A percentile compares a stretch with the other conserved stretches of the same genome.
phyloP scores from a whole-genome alignment of 2,797 vertebrate species.

The Sitta carolinensis region DNA sequence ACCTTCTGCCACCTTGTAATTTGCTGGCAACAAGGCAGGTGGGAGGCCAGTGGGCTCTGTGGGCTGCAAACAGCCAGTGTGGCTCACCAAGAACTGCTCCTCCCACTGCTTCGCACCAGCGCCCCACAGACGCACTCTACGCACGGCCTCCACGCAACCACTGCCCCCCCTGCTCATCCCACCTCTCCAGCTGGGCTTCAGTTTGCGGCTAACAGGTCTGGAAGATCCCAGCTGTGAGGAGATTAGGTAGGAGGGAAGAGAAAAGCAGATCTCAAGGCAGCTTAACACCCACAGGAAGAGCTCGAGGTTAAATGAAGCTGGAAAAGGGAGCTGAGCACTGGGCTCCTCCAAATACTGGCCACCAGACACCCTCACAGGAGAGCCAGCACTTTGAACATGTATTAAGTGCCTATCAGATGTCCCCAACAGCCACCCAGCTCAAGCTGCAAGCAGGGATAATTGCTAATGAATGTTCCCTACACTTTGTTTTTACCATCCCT shows the following conservation, averaged over 20 bases:
- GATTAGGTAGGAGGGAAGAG: background rate
- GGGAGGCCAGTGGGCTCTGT: background rate
- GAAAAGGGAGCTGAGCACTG: background rate
- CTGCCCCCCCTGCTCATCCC: background rate
- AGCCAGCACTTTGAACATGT: background rate
- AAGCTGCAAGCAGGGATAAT: slow-evolving; percentile 37
- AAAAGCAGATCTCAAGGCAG: slow-evolving; percentile 16
- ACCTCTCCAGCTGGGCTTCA: background rate
- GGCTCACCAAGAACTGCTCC: slow-evolving; percentile 1
- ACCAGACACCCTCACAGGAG: background rate
- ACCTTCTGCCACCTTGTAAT: background rate
- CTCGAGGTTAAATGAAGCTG: background rate
- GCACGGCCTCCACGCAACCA: fast-evolving
- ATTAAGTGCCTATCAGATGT: slow-evolving; percentile 32
- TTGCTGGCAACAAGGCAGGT: background rate
- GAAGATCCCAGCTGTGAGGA: background rate
- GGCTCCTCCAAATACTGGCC: background rate
- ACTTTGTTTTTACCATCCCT: background rate
- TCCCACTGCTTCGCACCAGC: background rate
- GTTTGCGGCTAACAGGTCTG: background rate
- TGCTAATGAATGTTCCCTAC: slow-evolving; percentile 20
- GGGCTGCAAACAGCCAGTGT: background rate
- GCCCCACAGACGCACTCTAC: fast-evolving
- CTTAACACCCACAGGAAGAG: background rate
- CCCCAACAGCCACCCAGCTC: background rate